These are phyloP conservation scores for Aphelocoma californica DNA, from an alignment of 2,797 vertebrate species.

Conservation along the genomic window DNA sequence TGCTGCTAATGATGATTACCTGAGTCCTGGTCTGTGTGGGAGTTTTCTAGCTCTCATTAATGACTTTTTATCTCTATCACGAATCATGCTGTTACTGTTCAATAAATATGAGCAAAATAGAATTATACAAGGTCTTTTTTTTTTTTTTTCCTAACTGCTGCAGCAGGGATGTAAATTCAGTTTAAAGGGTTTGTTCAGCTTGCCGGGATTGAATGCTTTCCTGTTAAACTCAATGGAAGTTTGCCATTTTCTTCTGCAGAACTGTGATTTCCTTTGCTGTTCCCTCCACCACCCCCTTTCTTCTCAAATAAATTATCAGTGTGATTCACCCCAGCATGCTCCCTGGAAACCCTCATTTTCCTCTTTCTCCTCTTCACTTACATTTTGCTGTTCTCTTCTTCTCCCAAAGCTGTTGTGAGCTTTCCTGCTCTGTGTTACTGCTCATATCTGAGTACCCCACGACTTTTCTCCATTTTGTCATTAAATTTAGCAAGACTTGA, in stretches of 20 bases:
- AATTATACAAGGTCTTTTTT: neutral
- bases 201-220: neutral
- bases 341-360: neutral
- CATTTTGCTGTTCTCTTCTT: neutral
- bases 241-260: neutral
- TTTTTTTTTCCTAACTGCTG: neutral
- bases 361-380: neutral
- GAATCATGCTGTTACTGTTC: neutral
- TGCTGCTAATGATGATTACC: constrained; percentile 10
- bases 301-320: constrained; percentile 19
- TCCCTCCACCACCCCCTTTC: neutral
- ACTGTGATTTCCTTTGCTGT: neutral
- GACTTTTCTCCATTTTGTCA: neutral
- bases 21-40: neutral
- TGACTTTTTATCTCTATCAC: neutral
- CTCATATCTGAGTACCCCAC: fast-evolving
- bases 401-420: neutral
- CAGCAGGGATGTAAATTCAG: neutral
- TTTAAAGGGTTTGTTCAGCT: neutral
- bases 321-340: neutral
- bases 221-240: neutral
- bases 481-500: neutral
- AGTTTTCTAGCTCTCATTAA: constrained; percentile 16
- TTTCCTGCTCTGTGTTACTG: neutral
- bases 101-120: neutral